Evolutionary conservation across 1,140 invertebrate genomes (phyloP), one percentile per base, ranked within the genome.

Genomic region (Zaprionus ornatus): DNA sequence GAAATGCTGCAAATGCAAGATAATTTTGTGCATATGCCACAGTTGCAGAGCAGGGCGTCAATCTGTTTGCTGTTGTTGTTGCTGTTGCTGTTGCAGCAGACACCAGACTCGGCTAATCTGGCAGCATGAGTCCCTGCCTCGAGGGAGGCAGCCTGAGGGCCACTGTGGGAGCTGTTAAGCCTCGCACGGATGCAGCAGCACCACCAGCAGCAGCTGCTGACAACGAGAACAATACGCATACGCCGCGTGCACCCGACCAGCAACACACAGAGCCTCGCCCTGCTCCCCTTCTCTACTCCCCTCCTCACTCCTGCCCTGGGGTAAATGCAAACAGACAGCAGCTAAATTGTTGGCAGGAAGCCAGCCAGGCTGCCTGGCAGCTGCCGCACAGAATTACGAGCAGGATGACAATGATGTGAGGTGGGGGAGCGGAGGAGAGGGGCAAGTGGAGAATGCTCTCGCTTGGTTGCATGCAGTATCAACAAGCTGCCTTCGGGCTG

Each of bases 291-390:
- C 4, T 42, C 4, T 21, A 15, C 15, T 10, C 54, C 27, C 15
- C 45, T 15, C 17, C 9, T n/a, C 19, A n/a, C 17, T n/a, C 1
- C 15, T 56, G 23, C 37, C 10, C 21, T 54, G 29, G 61, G 40
- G 25, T 9, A n/a, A 64, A 76, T 15, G 67, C 80, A 72, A 77
- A 74, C 69, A 73, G 62, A 88, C 57, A 72, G 62, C 63, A 57
- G 54, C 77, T 83, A 79, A 88, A 88, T 88, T 88, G 84, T 73
- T 87, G 84, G 84, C 84, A 87, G 84, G 70, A 88, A 75, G 84
- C 84, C 84, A 87, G 80, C 74, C 23, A 62, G 63, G 50, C 62
- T 42, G 48, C 50, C 45, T 23, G 61, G 61, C 73, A 71, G 55
- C 56, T 62, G 65, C 61, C 64, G 68, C 57, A 56, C 40, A 64